Conservation (phyloP, 1,140 invertebrate genomes). For the Pinna nobilis region DNA sequence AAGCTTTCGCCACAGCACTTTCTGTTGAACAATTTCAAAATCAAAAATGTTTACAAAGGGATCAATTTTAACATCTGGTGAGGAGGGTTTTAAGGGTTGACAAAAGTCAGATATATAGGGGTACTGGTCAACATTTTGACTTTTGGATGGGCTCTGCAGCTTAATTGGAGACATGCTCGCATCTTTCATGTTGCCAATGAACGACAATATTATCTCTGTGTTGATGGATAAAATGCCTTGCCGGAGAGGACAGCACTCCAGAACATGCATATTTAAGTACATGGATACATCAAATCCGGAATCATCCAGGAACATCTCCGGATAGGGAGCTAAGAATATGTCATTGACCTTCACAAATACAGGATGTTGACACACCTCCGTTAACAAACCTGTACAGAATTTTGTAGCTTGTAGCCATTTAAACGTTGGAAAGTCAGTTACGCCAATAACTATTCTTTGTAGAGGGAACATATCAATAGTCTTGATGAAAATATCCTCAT, state of each 20-base stretch:
- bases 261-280: conserved; percentile 55
- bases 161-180: conserved; percentile 24
- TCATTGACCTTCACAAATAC: conserved; percentile 62
- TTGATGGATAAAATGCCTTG: conserved; percentile 55
- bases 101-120: conserved; percentile 57
- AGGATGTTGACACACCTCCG: conserved; percentile 53
- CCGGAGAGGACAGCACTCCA: conserved; percentile 62
- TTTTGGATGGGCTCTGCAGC: conserved; percentile 16
- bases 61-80: conserved; percentile 17
- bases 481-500: conserved; percentile 49
- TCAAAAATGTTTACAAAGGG: conserved; percentile 22
- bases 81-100: conserved; percentile 35
- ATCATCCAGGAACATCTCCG: conserved; percentile 48
- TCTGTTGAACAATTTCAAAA: conserved; percentile 39
- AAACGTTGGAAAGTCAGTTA: conserved; percentile 59
- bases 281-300: conserved; percentile 39
- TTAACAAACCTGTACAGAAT: conserved; percentile 54
- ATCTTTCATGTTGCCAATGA: conserved; percentile 29
- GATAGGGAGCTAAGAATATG: conserved; percentile 56
- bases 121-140: conserved; percentile 12
- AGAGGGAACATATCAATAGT: conserved; percentile 52
- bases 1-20: conserved; percentile 42
- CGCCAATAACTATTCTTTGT: conserved; percentile 64
- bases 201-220: conserved; percentile 62
- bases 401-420: conserved; percentile 53